Conservation (phyloP, 64 coral and sea anemone genomes). For the Montipora cactus region DNA sequence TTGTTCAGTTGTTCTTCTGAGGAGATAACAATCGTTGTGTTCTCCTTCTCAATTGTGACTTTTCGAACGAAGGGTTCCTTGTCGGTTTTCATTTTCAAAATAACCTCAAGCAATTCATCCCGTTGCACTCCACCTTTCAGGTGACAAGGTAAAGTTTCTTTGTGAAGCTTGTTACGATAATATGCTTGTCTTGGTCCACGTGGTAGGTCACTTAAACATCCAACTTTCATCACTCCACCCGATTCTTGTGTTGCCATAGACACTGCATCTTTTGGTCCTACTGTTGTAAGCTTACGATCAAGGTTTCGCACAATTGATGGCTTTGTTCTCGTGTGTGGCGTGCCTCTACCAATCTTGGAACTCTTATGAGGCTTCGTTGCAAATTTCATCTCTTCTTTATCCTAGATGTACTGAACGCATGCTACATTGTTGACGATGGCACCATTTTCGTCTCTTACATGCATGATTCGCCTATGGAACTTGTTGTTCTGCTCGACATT, state of each 20-base stretch:
- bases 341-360: slow-evolving; percentile 6
- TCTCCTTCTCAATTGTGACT: slow-evolving; percentile 38
- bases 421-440: neutral
- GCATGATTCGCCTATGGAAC: too few species aligned
- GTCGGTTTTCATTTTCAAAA: slow-evolving; percentile 10
- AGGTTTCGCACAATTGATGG: slow-evolving; percentile 39
- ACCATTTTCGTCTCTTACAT: too few species aligned
- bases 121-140: neutral
- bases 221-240: slow-evolving; percentile 39
- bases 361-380: neutral
- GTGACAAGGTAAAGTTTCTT: neutral
- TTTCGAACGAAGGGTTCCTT: slow-evolving; percentile 31
- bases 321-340: slow-evolving; percentile 27
- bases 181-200: slow-evolving; percentile 26
- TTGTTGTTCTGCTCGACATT: too few species aligned
- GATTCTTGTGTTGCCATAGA: neutral
- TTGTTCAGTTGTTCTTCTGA: slow-evolving; percentile 27
- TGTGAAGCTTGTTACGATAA: slow-evolving; percentile 30
- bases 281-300: neutral
- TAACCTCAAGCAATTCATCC: slow-evolving; percentile 29
- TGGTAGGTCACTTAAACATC: slow-evolving; percentile 30
- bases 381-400: slow-evolving; percentile 23
- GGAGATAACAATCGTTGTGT: neutral
- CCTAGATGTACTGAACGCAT: neutral
- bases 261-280: neutral